Evolutionary conservation across 2,113 vertebrate genomes (phyloP), one percentile per base, ranked within the genome.

Genomic region (Maccullochella peelii): DNA sequence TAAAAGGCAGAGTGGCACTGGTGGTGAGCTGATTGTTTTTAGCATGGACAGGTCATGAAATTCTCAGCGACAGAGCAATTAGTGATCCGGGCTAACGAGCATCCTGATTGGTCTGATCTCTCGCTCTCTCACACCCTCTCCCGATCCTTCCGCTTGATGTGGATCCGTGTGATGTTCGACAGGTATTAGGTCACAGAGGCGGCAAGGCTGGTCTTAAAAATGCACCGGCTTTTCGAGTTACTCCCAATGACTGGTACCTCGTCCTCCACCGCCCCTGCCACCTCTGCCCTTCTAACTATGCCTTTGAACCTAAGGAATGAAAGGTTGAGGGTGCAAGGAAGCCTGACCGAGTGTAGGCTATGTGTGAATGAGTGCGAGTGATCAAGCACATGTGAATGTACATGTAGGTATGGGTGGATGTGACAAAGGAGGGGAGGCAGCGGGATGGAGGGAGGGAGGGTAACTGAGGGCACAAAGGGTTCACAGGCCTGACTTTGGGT

Each of bases 251-350:
- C 82, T 79, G 87, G 82, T 87, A 84, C 81, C 57, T 77, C 1
- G 33, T 44, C 77, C 50, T 73, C 44, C 72, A 44, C 40, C 18
- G 2, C 27, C 72, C 4, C 23, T 16, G 4, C 69, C 67, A 27
- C 66, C 79, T 59, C 27, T 16, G 6, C 20, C 33, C 54, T 38
- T 57, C 57, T 16, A 52, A 70, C 14, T 69, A 52, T 9, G 75
- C 69, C 80, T 93, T 91, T 94, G 87, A 93, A 86, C 76, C 40
- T 36, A 1, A 36, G 76, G 83, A 73, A 77, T 70, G 72, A 79
- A 65, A 58, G 52, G 71, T 49, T 57, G 81, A 84, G 54, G 66
- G 61, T 73, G 81, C 72, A 69, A 70, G 81, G 70, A 80, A 79
- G 25, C 77, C 58, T 91, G 83, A 86, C 77, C 54, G 23, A 61